Percentiles rank a stretch among this genome's conserved stretches.
Conservation (phyloP, 2,888 invertebrate species). For the Steromphala cineraria region DNA sequence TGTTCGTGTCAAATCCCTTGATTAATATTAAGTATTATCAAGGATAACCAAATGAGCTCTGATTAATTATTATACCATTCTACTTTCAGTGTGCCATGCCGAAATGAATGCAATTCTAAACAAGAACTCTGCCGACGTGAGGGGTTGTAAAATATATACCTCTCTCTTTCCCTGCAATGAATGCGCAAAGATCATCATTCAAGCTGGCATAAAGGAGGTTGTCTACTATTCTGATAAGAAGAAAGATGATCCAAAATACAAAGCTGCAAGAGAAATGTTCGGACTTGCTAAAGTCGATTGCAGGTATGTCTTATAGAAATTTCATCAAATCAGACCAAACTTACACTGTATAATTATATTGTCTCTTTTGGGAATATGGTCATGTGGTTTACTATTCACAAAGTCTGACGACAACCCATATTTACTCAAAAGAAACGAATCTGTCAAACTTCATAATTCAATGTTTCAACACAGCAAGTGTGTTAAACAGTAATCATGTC, state of each 20-base stretch:
- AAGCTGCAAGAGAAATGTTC: conserved; percentile 39
- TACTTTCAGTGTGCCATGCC: conserved; percentile 91
- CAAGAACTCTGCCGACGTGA: conserved; percentile 85
- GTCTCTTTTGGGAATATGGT: no score
- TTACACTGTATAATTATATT: no score
- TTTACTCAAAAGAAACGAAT: no score
- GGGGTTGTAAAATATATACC: conserved; percentile 88
- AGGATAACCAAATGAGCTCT: no score
- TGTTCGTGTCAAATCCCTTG: no score
- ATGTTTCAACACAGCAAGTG: no score
- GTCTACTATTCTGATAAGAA: conserved; percentile 89
- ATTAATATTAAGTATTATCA: no score
- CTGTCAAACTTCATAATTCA: no score
- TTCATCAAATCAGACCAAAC: no score
- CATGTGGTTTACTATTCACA: no score
- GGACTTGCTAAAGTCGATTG: conserved; percentile 28
- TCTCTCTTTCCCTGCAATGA: conserved; percentile 97
- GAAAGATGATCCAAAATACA: conserved; percentile 80
- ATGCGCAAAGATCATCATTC: conserved; percentile 96
- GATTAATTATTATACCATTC: not conserved
- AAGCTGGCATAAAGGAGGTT: conserved; percentile 86
- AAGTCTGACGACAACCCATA: no score
- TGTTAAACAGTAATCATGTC: no score
- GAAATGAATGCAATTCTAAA: conserved; percentile 97
- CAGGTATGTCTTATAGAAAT: conserved; percentile 76